Evolutionary conservation across 1,140 invertebrate genomes (phyloP).

Genomic region (Hylyphantes graminicola): DNA sequence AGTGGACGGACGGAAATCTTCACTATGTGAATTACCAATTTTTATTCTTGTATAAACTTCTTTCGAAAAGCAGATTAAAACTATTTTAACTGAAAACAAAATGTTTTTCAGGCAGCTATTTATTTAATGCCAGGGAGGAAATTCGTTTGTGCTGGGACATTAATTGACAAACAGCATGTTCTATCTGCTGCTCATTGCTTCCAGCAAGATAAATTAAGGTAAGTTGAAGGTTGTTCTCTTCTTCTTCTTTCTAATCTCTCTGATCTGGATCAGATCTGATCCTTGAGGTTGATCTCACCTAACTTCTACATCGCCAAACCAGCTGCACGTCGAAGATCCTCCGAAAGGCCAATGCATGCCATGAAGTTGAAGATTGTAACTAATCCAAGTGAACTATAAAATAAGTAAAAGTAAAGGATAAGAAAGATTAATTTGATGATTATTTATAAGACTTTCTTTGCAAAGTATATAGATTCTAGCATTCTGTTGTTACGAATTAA

Average conservation of each 20-base stretch:
- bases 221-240: background rate
- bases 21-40: background rate
- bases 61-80: background rate
- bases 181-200: conserved; percentile 35
- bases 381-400: background rate
- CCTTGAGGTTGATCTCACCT: background rate
- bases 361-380: background rate
- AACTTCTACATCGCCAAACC: background rate
- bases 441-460: too few relatives aligned
- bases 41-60: background rate
- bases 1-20: background rate
- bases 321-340: background rate
- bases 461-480: too few relatives aligned
- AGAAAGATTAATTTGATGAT: too few relatives aligned
- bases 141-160: conserved; percentile 28
- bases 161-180: conserved; percentile 3
- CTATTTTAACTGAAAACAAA: background rate
- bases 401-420: background rate
- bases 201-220: background rate
- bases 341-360: background rate
- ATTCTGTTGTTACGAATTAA: too few relatives aligned
- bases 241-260: background rate
- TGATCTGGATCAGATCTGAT: too few relatives aligned
- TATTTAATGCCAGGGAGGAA: background rate
- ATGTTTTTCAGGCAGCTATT: conserved; percentile 6